Percentiles rank a stretch among this genome's conserved stretches.
Evolutionary conservation across 2,113 vertebrate genomes (phyloP).

Genomic region (Oreochromis aureus): DNA sequence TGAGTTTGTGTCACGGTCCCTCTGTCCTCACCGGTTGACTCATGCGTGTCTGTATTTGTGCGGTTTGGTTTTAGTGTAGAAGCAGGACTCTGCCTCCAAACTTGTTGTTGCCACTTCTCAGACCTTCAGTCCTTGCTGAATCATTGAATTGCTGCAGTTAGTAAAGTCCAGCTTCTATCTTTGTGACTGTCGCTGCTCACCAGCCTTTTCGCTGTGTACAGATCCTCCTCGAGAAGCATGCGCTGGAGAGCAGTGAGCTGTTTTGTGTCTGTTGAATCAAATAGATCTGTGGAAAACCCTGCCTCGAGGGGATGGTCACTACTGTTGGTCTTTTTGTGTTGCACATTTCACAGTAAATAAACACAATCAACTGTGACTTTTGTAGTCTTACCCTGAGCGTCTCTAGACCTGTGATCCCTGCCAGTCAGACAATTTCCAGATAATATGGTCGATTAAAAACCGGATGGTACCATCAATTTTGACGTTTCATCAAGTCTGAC

Average conservation of each 20-base stretch:
- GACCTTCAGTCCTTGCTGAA: background rate
- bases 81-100: too few relatives aligned
- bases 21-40: background rate
- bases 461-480: background rate
- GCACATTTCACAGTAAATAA: background rate
- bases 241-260: background rate
- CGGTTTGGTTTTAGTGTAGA: too few relatives aligned
- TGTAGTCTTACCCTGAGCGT: background rate
- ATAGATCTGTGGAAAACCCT: background rate
- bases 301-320: background rate
- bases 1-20: background rate
- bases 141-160: rapidly evolving
- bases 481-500: background rate
- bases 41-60: too few relatives aligned
- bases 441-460: background rate
- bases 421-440: background rate
- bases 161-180: background rate
- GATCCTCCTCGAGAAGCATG: background rate
- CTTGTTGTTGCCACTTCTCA: background rate
- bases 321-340: background rate
- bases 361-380: background rate
- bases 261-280: background rate
- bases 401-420: background rate
- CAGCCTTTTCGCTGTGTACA: too few relatives aligned
- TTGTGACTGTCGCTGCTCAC: too few relatives aligned